phyloP scores from a whole-genome alignment of 2,888 invertebrate genomes.

The Muschampia plurimacula region DNA sequence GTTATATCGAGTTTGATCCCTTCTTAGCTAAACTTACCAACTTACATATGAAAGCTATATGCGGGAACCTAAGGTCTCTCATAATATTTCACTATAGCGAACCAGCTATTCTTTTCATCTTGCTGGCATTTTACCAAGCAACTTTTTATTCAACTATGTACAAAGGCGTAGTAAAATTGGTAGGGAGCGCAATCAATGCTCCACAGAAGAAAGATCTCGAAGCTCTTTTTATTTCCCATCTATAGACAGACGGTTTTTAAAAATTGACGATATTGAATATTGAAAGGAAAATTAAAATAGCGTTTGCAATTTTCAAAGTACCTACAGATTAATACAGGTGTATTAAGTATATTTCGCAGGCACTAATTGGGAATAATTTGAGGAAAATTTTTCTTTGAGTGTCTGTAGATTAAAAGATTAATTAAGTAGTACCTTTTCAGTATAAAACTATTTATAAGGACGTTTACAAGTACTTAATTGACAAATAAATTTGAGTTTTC shows the following conservation, averaged over 20 bases:
- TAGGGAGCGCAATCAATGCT: conserved; percentile 76
- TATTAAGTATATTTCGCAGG: neutral
- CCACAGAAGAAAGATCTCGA: conserved; percentile 63
- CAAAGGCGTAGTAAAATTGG: conserved; percentile 63
- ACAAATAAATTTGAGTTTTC: too few species aligned
- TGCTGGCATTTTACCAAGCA: conserved; percentile 79
- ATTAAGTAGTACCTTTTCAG: too few species aligned
- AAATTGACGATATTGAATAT: conserved; percentile 59
- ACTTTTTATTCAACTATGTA: conserved; percentile 73
- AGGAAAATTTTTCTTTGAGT: neutral
- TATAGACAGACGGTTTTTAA: conserved; percentile 62
- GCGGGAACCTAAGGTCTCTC: conserved; percentile 56
- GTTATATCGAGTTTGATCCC: conserved; percentile 29
- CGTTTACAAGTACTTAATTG: too few species aligned
- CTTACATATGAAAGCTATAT: conserved; percentile 48
- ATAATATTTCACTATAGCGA: conserved; percentile 69
- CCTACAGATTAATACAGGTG: neutral
- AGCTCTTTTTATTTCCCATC: conserved; percentile 63
- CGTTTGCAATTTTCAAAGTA: conserved; percentile 17
- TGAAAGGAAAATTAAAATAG: conserved; percentile 48
- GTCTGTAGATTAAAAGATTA: too few species aligned
- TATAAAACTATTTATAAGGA: too few species aligned
- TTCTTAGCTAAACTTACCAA: too few species aligned
- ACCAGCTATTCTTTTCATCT: conserved; percentile 73
- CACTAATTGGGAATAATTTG: neutral